These are phyloP conservation scores for Strix uralensis DNA, from an alignment of 2,113 vertebrate species.

Conservation along the genomic window DNA sequence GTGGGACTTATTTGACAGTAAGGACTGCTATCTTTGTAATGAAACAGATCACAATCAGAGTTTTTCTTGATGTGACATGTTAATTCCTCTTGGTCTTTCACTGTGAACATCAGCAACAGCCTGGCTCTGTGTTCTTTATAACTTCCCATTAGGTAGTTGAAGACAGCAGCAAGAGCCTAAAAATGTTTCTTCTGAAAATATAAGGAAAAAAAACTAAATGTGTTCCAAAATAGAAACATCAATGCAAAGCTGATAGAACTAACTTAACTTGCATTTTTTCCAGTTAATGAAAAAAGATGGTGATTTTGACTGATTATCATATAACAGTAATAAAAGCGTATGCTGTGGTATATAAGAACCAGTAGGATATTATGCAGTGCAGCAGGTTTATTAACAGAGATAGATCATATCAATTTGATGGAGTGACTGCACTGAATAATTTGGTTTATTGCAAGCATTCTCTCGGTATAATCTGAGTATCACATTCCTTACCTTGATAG, in stretches of 20 bases:
- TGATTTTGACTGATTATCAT: neutral
- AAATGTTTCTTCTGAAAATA: neutral
- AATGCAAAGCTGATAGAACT: neutral
- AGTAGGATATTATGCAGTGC: neutral
- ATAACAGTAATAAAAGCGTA: neutral
- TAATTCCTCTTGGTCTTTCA: neutral
- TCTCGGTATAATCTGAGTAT: neutral
- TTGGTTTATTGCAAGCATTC: neutral
- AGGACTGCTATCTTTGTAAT: neutral
- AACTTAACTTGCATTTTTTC: neutral
- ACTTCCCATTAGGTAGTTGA: neutral
- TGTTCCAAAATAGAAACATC: neutral
- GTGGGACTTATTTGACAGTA: neutral
- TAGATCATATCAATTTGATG: neutral
- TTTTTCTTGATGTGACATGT: neutral
- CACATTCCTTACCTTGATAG: neutral
- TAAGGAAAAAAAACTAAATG: neutral
- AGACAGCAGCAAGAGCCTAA: neutral
- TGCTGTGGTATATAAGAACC: neutral
- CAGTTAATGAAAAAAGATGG: neutral
- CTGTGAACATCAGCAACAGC: neutral
- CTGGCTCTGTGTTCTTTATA: neutral
- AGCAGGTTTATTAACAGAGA: neutral
- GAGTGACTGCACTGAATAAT: neutral
- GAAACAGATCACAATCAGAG: neutral